Evolutionary conservation across 1,140 invertebrate species (phyloP), one percentile per base, ranked within the genome.

Genomic region (Potamilus streckersoni): DNA sequence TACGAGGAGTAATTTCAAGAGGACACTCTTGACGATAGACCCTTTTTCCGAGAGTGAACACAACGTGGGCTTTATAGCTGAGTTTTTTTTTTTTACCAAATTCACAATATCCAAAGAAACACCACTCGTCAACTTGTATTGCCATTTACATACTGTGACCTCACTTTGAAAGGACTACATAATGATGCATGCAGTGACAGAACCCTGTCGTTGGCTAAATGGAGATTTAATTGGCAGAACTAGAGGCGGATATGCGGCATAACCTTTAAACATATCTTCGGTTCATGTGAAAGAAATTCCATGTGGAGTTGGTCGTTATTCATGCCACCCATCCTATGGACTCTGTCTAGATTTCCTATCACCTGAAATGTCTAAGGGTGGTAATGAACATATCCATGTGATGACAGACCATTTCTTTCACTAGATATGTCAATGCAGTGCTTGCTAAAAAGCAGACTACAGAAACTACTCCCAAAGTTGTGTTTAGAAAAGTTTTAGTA

Each of bases 371-470:
- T 66, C 64, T 16, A 19, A 16, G 16, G 64, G 64, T 66, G 17
- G 64, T 17, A 1, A 66, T 66, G 65, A 66, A 31, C 4, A 66
- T 31, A 66, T 69, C 57, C 68, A 17, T 17, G 65, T 66, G 19
- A 66, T 31, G 17, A 66, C 65, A 66, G 65, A 66, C 27, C 68
- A 69, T 55, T 69, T 69, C 59, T 19, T n/a, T 71, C 68, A 55
- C 8, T 56, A n/a, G 17, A 38, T 69, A n/a, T 57, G 27, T 74
- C 11, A 80, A 85, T 64, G 74, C 70, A n/a, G 72, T 56, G 27
- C n/a, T 64, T 3, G 68, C 75, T 15, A 69, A 11, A 27, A 80
- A 77, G 49, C 68, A 69, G 56, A 69, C 79, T 16, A 62, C 61
- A 1, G 58, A 68, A 55, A 63, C 69, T 17, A 63, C 69, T 8